A percentile compares a stretch with the other conserved stretches of the same genome.
Conservation (phyloP, 2,113 vertebrate genomes). For the Stigmatopora argus region DNA sequence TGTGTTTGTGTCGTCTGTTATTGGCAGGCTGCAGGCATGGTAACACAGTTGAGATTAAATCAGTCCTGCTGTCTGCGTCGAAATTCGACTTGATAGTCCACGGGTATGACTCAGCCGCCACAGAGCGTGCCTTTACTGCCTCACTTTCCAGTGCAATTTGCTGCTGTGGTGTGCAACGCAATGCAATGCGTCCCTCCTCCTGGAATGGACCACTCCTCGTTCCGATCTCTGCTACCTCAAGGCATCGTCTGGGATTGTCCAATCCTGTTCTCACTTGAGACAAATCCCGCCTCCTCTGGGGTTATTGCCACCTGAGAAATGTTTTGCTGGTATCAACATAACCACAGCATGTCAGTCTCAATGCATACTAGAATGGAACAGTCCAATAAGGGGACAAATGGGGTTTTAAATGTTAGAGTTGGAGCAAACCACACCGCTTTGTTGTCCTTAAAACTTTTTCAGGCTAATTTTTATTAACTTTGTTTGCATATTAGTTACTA, state of each 20-base stretch:
- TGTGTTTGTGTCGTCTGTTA: slow-evolving; percentile 21
- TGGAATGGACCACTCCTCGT: slow-evolving; percentile 42
- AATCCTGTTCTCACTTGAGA: slow-evolving; percentile 22
- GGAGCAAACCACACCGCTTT: background rate
- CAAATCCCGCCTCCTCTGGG: slow-evolving; percentile 23
- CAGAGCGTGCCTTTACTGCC: slow-evolving; percentile 1
- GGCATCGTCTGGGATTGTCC: slow-evolving; percentile 31
- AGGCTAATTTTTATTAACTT: background rate
- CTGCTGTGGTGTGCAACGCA: slow-evolving; percentile 15
- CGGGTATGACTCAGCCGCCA: slow-evolving; percentile 23
- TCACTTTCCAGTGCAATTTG: slow-evolving; percentile 13
- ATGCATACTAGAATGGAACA: slow-evolving; percentile 14
- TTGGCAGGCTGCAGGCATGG: slow-evolving; percentile 40
- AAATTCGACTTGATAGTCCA: slow-evolving; percentile 17
- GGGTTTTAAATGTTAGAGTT: background rate
- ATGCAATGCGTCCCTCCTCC: slow-evolving; percentile 17
- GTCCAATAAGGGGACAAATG: background rate
- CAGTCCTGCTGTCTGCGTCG: slow-evolving; percentile 11
- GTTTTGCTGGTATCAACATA: slow-evolving; percentile 16
- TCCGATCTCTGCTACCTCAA: slow-evolving; percentile 35
- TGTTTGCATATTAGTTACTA: background rate
- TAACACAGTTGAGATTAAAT: slow-evolving; percentile 34
- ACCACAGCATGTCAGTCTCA: slow-evolving; percentile 1
- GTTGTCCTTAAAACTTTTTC: background rate
- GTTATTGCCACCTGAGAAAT: slow-evolving; percentile 34